phyloP scores from a whole-genome alignment of 64 coral and sea anemone species.

The Pachyseris speciosa region DNA sequence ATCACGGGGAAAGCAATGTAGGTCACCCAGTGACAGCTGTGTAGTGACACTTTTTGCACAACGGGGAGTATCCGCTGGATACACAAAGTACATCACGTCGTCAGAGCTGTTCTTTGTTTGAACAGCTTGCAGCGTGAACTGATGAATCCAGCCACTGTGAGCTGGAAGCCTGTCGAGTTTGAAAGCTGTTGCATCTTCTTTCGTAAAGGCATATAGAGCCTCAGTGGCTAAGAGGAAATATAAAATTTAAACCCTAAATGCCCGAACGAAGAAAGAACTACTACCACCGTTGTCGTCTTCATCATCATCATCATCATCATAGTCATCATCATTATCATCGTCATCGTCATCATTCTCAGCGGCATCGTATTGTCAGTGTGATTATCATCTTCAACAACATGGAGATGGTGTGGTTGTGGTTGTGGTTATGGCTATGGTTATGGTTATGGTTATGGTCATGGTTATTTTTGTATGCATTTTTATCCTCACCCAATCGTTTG shows the following conservation, averaged over 20 bases:
- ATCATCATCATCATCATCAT: no score
- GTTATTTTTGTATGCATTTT: not conserved
- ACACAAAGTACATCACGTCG: constrained; percentile 58
- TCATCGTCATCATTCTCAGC: no score
- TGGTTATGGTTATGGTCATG: not conserved
- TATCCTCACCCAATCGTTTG: constrained; percentile 21
- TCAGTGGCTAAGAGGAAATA: not conserved
- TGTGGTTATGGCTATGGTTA: not conserved
- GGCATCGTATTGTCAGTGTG: no score
- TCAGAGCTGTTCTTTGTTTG: constrained; percentile 9
- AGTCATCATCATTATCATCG: no score
- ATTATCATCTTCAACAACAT: no score
- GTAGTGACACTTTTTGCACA: constrained; percentile 16
- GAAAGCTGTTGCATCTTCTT: constrained; percentile 11
- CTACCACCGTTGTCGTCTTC: no score
- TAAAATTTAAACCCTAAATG: not conserved
- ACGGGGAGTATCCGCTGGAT: not conserved
- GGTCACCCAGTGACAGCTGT: not conserved
- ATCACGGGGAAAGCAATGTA: constrained; percentile 36
- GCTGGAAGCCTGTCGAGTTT: constrained; percentile 55
- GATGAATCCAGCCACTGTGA: constrained; percentile 53
- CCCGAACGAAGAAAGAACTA: not conserved
- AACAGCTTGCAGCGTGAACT: constrained; percentile 39
- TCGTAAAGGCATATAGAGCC: constrained; percentile 20
- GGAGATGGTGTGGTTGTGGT: no score